phyloP scores from a whole-genome alignment of 2,113 vertebrate species.

The Scalopus aquaticus region DNA sequence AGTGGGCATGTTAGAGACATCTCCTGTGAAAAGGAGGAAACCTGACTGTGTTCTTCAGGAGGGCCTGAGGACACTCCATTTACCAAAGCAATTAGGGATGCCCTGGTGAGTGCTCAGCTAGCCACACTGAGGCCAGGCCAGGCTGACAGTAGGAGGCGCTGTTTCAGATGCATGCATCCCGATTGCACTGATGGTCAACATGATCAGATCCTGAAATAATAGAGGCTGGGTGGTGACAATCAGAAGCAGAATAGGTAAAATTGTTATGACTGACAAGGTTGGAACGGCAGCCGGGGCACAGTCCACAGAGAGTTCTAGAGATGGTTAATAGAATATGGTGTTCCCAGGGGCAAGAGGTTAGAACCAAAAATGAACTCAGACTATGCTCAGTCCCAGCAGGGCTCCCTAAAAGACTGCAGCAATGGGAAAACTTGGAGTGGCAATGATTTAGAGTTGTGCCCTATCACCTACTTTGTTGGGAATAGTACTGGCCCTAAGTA shows the following conservation, averaged over 20 bases:
- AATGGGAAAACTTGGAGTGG: neutral
- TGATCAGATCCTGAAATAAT: neutral
- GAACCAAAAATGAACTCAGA: neutral
- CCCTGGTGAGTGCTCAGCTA: neutral
- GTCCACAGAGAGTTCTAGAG: neutral
- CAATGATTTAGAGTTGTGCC: neutral
- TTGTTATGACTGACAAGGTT: slow-evolving; percentile 24
- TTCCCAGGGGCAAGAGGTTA: neutral
- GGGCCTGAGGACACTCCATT: neutral
- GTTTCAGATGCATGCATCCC: neutral
- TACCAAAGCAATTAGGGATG: neutral
- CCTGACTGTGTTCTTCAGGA: neutral
- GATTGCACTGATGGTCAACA: neutral
- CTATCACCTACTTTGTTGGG: neutral
- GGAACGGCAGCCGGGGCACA: neutral
- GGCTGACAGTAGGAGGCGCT: neutral
- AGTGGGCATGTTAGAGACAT: neutral
- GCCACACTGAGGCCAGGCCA: neutral
- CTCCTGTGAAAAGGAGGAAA: neutral
- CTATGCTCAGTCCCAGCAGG: neutral
- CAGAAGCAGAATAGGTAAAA: slow-evolving; percentile 29
- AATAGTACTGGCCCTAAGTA: neutral
- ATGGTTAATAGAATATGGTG: neutral
- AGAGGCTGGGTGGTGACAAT: neutral
- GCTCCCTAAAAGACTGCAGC: neutral